Base-by-base conservation (phyloP, 2,888 invertebrate genomes). In the Caenorhabditis sinica region DNA sequence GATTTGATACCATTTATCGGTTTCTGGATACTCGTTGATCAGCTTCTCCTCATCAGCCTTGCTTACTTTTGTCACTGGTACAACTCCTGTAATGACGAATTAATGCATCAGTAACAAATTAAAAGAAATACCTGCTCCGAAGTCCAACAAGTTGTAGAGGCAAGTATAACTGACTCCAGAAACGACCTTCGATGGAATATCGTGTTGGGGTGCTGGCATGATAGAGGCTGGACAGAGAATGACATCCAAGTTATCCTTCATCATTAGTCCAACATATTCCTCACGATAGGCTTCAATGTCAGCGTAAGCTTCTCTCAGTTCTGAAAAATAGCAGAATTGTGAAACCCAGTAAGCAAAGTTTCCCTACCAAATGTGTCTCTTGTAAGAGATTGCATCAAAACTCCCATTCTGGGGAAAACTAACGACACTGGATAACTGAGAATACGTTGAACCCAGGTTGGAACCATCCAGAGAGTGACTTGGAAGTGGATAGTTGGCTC, bases 131-230 rank as follows among this genome's bases (percentile, higher is more conserved):
- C 93, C 93, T 40, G 91, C 92, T 8, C 93, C 93, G 61, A 91
- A 93, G 86, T 93, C 93, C 13, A 93, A 86, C 17, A 92, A 76
- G 73, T 93, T 93, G 88, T 86, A 93, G 40, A 93, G 68, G n/a
- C 88, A 85, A 1, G 92, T 93, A 86, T 91, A 93, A 51, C 88
- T 89, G 45, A 87, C 85, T 8, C 89, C 92, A 9, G 88, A 82
- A 30, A 88, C 76, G n/a, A 91, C 81, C 74, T 88, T 80, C 1
- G 87, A 81, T 13, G 90, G 89, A 45, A 86, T 83, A 28, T 89
- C 85, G 71, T 90, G 90, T 58, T 88, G 87, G 17, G 90, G 87
- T 13, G 91, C 82, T 43, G 85, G 82, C 79, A 82, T 82, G 28
- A 82, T 66, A 20, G 75, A 80, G 3, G 87, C 82, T n/a, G 90